Evolutionary conservation across 2,888 invertebrate genomes (phyloP), one percentile per base, ranked within the genome.

Genomic region (Drosophila quinaria): DNA sequence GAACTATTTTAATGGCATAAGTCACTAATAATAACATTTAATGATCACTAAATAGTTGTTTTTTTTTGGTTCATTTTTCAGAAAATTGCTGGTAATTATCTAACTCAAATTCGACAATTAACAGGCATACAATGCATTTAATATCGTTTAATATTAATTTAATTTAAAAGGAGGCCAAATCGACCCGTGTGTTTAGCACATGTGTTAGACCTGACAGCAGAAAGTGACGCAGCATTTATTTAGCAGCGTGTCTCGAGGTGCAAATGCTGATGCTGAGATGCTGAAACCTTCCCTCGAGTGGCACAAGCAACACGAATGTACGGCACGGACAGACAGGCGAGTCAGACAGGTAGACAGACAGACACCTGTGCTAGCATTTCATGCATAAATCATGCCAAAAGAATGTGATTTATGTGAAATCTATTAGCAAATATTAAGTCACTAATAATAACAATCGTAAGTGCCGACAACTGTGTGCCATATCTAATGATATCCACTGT

Each of bases 381-480:
- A 50, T 74, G 85, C 80, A 82, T 83, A 83, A 83, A 83, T 83
- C 86, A 83, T 78, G 83, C 56, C 74, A 85, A 22, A 59, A 68
- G 63, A 52, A 76, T 74, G 76, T 86, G 83, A 83, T 83, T 83
- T 83, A 83, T 83, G 83, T 70, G 74, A 70, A 80, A 86, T 76
- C 83, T 83, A 83, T 83, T 83, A 83, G 78, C 83, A 80, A 86
- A 78, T 70, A 83, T 83, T 83, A 78, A 86, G 60, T 75, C 79
- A 25, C 25, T 25, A 85, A 78, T 72, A 78, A 78, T 74, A 70
- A 76, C 80, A 86, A 83, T 85, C 82, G 85, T 39, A 33, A n/a
- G 50, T 50, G 50, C 50, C 19, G 54, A n/a, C 31, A 55, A 4
- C 33, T 50, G 39, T 39, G 49, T 19, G n/a, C 69, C 64, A 58